Conservation (phyloP, 2,797 vertebrate genomes). For the Ficedula albicollis region DNA sequence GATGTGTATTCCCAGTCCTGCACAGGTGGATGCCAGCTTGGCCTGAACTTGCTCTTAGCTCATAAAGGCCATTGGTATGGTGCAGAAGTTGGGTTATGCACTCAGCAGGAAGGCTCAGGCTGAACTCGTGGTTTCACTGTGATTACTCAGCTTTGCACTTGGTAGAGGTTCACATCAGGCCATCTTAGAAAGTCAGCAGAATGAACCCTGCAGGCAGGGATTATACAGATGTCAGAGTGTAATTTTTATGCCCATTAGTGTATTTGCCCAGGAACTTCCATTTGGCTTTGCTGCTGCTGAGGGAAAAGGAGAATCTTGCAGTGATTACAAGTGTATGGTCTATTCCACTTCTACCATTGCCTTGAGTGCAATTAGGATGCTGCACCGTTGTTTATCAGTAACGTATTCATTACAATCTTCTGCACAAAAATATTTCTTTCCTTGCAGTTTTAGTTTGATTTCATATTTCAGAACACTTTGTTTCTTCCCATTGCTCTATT, state of each 20-base stretch:
- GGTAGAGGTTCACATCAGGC: neutral
- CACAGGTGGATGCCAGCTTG: neutral
- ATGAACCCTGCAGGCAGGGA: neutral
- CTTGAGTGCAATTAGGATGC: neutral
- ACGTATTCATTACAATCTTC: neutral
- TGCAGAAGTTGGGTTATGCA: neutral
- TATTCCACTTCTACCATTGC: neutral
- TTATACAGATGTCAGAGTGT: neutral
- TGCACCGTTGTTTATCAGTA: neutral
- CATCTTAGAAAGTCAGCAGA: neutral
- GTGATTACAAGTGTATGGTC: neutral
- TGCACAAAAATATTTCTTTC: neutral
- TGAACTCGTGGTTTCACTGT: neutral
- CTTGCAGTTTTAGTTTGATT: neutral
- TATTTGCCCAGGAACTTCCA: neutral
- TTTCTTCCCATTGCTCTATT: neutral
- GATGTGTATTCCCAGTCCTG: neutral
- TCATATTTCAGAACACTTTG: neutral
- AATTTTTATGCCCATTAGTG: neutral
- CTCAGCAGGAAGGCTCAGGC: neutral
- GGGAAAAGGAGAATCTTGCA: neutral
- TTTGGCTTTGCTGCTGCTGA: neutral
- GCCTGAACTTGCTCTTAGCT: neutral
- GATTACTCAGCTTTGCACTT: neutral
- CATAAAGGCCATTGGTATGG: rapidly evolving